Percentiles rank a stretch among this genome's conserved stretches.
These are phyloP conservation scores for Aleiodes alternator DNA, from an alignment of 2,888 invertebrate genomes.

Conservation along the genomic window DNA sequence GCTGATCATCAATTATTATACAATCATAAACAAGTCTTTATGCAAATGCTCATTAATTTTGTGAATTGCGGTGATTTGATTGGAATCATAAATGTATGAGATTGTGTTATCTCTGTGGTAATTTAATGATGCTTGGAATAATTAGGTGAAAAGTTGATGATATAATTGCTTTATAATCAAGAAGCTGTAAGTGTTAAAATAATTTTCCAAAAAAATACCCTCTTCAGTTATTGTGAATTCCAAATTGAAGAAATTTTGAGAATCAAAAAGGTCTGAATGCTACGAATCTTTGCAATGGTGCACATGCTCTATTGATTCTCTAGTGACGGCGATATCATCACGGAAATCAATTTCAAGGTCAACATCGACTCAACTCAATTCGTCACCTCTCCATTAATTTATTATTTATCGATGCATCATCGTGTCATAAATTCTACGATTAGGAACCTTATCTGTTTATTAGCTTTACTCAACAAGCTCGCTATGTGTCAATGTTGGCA, in stretches of 20 bases:
- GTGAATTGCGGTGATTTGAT: background rate
- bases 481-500: slow-evolving; percentile 18
- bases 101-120: slow-evolving; percentile 24
- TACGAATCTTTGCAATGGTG: no score
- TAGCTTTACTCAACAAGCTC: background rate
- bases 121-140: background rate
- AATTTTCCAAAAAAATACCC: no score
- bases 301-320: no score
- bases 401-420: background rate
- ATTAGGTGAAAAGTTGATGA: background rate
- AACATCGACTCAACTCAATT: background rate
- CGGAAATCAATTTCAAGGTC: background rate
- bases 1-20: slow-evolving; percentile 33
- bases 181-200: background rate
- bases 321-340: no score
- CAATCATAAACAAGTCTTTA: slow-evolving; percentile 31
- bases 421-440: background rate
- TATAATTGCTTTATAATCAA: background rate
- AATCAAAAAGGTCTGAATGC: no score
- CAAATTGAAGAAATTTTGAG: no score
- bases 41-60: slow-evolving; percentile 38
- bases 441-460: slow-evolving; percentile 13
- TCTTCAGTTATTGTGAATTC: no score
- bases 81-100: slow-evolving; percentile 6
- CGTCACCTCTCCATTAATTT: background rate